Conservation (phyloP, 2,888 invertebrate genomes). For the Limnephilus marmoratus region DNA sequence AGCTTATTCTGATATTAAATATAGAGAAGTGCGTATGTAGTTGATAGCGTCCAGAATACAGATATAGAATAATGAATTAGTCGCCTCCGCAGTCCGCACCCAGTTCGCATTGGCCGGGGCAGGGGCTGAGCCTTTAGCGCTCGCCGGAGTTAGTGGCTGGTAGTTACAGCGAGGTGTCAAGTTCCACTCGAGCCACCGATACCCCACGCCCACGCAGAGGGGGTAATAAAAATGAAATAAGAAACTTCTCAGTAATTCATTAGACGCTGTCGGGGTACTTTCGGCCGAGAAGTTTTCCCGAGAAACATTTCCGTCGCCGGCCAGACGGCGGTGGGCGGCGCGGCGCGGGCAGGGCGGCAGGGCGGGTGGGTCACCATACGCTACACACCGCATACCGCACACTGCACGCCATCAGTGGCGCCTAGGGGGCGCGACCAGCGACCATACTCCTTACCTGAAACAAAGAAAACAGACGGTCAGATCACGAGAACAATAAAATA, state of each 20-base stretch:
- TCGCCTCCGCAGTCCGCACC: not conserved
- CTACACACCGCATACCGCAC: not conserved
- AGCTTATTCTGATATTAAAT: not conserved
- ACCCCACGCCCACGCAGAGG: not conserved
- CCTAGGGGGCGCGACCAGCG: not conserved
- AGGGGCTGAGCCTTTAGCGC: not conserved
- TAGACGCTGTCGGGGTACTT: slow-evolving; percentile 10
- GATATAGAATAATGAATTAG: not conserved
- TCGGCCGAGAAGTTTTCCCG: not conserved
- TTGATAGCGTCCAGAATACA: not conserved
- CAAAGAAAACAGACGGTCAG: slow-evolving; percentile 18
- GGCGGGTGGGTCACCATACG: not conserved
- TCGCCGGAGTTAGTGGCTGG: not conserved
- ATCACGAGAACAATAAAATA: not conserved
- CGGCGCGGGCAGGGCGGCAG: not conserved
- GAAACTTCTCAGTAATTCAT: slow-evolving; percentile 6
- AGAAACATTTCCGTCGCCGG: not conserved
- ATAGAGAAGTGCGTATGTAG: not conserved
- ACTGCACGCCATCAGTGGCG: not conserved
- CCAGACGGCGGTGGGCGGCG: not conserved
- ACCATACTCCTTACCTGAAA: slow-evolving; percentile 31
- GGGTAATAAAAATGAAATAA: slow-evolving; percentile 35
- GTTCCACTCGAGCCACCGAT: not conserved
- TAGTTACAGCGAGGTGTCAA: not conserved
- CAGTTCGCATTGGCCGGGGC: not conserved